Percentiles rank a stretch among this genome's conserved stretches.
Evolutionary conservation across 2,113 vertebrate species (phyloP).

Genomic region (Callipepla californica): DNA sequence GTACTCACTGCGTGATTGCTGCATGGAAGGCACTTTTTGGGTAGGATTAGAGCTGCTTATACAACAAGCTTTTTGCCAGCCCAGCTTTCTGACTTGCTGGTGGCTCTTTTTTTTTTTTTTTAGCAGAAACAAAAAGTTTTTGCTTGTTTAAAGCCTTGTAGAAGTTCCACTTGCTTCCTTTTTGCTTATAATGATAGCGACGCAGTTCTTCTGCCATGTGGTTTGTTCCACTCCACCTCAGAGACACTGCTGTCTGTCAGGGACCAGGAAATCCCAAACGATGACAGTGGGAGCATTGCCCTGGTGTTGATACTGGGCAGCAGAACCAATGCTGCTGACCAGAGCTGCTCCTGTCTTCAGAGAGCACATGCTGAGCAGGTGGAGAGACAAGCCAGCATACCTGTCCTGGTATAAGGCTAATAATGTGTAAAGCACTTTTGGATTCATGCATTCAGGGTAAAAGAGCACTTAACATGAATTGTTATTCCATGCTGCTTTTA

Average conservation of each 20-base stretch:
- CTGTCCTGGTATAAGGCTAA: not conserved
- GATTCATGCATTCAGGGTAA: not conserved
- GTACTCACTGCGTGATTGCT: not conserved
- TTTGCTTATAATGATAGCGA: not conserved
- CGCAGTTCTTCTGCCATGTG: not conserved
- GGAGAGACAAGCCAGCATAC: not conserved
- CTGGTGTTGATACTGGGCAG: not conserved
- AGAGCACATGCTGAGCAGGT: not conserved
- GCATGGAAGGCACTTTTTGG: not conserved
- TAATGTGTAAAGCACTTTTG: not conserved
- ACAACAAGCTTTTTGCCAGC: not conserved
- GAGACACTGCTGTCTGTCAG: not conserved
- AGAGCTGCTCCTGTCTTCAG: not conserved
- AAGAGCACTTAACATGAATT: not conserved
- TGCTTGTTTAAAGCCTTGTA: not conserved
- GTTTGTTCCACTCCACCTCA: not conserved
- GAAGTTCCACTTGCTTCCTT: constrained; percentile 20
- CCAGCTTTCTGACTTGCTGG: not conserved
- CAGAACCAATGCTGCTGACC: not conserved
- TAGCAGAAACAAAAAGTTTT: not conserved
- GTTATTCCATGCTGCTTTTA: not conserved
- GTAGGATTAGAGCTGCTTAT: not conserved
- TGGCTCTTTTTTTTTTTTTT: not conserved
- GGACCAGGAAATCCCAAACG: constrained; percentile 10
- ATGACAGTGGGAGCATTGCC: not conserved